Percentiles rank a stretch among this genome's conserved stretches.
Conservation (phyloP, 2,113 vertebrate genomes). For the Actenoides hombroni region DNA sequence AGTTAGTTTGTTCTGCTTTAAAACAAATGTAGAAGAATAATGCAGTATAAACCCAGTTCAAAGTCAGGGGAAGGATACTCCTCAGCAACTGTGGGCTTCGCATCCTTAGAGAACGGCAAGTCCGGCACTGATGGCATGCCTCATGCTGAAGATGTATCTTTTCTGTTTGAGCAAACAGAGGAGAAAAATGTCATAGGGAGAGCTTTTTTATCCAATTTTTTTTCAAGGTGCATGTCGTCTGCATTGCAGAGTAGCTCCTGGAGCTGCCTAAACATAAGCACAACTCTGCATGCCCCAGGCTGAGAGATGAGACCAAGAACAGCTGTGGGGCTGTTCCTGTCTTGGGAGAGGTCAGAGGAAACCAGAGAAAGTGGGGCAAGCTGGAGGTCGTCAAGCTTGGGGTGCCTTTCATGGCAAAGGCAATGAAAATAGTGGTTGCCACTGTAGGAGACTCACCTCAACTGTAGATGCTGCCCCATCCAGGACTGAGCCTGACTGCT, state of each 20-base stretch:
- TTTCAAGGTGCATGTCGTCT: not conserved
- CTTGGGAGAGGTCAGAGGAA: rapidly evolving
- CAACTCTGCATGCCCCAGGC: not conserved
- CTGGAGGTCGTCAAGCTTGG: not conserved
- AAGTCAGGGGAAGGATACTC: not conserved
- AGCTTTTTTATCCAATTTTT: not conserved
- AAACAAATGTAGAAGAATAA: conserved; percentile 17
- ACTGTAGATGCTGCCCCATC: not conserved
- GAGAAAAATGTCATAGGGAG: not conserved
- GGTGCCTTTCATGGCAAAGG: not conserved
- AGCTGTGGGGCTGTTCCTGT: not conserved
- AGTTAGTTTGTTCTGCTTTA: conserved; percentile 42
- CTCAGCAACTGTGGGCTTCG: not conserved
- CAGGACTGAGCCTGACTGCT: not conserved
- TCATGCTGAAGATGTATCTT: not conserved
- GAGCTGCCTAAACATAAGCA: not conserved
- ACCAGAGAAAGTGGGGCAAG: not conserved
- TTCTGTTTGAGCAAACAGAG: not conserved
- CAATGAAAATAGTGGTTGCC: not conserved
- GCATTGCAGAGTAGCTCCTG: not conserved
- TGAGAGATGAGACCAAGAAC: not conserved
- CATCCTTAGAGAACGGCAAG: not conserved
- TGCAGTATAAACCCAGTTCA: not conserved
- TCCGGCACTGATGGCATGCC: rapidly evolving
- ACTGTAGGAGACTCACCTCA: not conserved